phyloP scores from a whole-genome alignment of 2,888 invertebrate genomes.

The Ganaspis brasiliensis region DNA sequence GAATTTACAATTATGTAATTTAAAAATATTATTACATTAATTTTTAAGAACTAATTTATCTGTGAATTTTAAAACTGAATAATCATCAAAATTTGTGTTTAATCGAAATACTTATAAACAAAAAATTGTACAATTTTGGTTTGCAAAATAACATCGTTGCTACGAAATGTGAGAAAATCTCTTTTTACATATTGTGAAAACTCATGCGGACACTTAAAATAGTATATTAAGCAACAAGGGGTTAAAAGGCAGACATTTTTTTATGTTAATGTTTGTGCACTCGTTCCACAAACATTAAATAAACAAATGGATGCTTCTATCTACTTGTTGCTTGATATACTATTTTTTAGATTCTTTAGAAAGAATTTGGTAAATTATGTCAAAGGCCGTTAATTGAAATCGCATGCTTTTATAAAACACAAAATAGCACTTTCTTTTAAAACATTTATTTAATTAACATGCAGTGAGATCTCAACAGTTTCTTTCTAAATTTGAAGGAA shows the following conservation, averaged over 20 bases:
- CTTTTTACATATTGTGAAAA: not conserved
- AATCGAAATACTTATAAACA: not conserved
- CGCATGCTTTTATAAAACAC: conserved; percentile 19
- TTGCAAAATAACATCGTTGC: not conserved
- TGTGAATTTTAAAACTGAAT: not conserved
- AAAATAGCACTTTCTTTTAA: not conserved
- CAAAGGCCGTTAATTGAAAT: not conserved
- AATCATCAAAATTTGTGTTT: not conserved
- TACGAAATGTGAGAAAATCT: not conserved
- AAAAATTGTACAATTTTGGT: conserved; percentile 1
- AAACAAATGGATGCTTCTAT: too few relatives aligned
- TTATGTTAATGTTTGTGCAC: too few relatives aligned
- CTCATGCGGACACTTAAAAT: conserved; percentile 23
- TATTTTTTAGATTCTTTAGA: too few relatives aligned
- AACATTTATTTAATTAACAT: conserved; percentile 4
- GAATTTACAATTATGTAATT: conserved; percentile 8
- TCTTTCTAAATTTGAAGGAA: not conserved
- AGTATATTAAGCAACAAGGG: too few relatives aligned
- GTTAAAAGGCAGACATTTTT: too few relatives aligned
- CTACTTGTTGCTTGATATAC: too few relatives aligned
- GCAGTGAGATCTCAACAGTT: not conserved
- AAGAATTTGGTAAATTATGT: not conserved
- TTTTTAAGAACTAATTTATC: not conserved
- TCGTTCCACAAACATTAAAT: too few relatives aligned
- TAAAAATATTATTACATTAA: not conserved